Base-by-base conservation (phyloP, 2,113 vertebrate genomes). In the Elaphurus davidianus region DNA sequence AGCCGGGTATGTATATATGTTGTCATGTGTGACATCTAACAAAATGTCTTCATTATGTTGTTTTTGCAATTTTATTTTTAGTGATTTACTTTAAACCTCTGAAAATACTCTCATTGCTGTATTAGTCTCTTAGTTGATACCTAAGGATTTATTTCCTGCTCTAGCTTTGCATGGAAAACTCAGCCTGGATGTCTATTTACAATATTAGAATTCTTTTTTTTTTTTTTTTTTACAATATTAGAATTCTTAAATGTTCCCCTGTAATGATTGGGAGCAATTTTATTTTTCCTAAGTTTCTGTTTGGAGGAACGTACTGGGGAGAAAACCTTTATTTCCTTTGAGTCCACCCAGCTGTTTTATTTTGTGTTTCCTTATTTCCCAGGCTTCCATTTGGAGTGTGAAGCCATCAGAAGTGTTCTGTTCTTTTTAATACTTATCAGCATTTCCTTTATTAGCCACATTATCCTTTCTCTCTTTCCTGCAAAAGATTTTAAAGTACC, bases 391-490 rank as follows among this genome's bases (percentile, higher is more conserved):
- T 27, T 10, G 1, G 33, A 79, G 67, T 13, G 64, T 62, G 85
- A 55, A 86, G 90, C 45, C 59, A 23, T 30, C 91, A 78, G 19
- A 78, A 93, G 67, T 27, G 52, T 54, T 59, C 93, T 95, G 87
- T 78, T 92, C 47, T 84, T 59, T 88, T 47, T 83, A 78, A 36
- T 91, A 94, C 88, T 84, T 95, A 96, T 93, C 98, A 95, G 94
- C 96, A 83, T 87, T 96, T 97, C 96, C 40, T 91, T 87, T 89
- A 97, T 83, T 94, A 94, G 93, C 45, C 33, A 55, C 54, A 78
- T 95, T 90, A 84, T 14, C 90, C 97, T 90, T 94, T 92, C 95
- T 97, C 97, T 96, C 91, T 94, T 97, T 98, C 97, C 95, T 90
- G 64, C 25, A 91, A 96, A 92, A 95, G 96, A 90, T 98, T 97